Base-by-base conservation (phyloP, 2,797 vertebrate genomes). In the Sus cebifrons region DNA sequence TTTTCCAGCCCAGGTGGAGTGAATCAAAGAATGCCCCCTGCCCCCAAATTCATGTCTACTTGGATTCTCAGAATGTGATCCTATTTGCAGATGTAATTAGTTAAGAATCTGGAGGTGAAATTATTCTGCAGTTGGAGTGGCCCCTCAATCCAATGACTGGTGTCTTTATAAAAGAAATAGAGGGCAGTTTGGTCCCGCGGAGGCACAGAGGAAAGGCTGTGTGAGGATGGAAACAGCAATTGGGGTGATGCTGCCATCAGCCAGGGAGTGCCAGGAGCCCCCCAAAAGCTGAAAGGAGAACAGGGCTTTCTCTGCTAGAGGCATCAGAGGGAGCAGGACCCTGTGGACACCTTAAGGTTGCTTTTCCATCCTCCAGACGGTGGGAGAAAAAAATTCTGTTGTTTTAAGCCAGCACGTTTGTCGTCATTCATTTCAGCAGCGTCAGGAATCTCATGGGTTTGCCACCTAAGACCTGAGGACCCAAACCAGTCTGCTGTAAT, bases 301-400 rank as follows among this genome's bases (percentile, higher is more conserved):
- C n/a, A 2, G 20, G 14, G 1, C 25, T 23, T 44, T 36, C 58
- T 56, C 12, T 11, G 12, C 2, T 4, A 5, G 15, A 17, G 18
- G 18, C 14, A 36, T 14, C 0, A 0, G 29, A 27, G 27, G 10
- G 9, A 4, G 18, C 3, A 1, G 0, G 3, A 9, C 13, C 67
- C 36, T 3, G 29, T 4, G 1, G 0, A 29, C 0, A 1, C 20
- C 13, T 65, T 12, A 21, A 17, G 21, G 4, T 7, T 40, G 9
- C 23, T 20, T 17, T 62, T 62, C 20, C 10, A 0, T 17, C 62
- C 58, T 79, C 29, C n/a, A 44, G 15, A 58, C 40, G 14, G 12
- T 49, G 6, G 60, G 21, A 20, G 49, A 20, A 54, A 27, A 2
- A 0, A 11, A n/a, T 10, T 71, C n/a, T 56, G 9, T 56, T 65